These are phyloP conservation scores for Fragum sueziense DNA, from an alignment of 2,888 invertebrate genomes.

Conservation along the genomic window DNA sequence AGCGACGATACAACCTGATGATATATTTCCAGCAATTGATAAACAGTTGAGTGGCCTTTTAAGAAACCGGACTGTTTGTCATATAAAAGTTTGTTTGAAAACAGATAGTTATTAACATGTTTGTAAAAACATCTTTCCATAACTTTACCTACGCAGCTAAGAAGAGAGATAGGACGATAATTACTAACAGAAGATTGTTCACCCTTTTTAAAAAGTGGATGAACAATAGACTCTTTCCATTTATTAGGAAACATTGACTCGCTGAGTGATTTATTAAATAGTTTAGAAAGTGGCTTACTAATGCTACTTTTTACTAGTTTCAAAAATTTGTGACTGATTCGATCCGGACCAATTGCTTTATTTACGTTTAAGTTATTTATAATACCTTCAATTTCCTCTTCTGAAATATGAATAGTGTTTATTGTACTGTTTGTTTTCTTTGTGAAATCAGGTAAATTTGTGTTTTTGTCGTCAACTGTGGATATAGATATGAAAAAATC, in stretches of 20 bases:
- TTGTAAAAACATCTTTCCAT: conserved; percentile 18
- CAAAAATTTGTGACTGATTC: conserved; percentile 10
- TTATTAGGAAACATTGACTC: conserved; percentile 2
- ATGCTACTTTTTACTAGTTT: background rate
- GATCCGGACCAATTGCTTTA: conserved; percentile 16
- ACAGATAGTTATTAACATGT: conserved; percentile 12
- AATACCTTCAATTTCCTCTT: background rate
- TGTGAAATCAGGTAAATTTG: background rate
- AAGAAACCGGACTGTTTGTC: conserved; percentile 26
- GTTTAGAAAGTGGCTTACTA: background rate
- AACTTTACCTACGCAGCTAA: conserved; percentile 17
- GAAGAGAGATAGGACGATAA: conserved; percentile 13
- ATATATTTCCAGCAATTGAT: no score
- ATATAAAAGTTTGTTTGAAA: conserved; percentile 5
- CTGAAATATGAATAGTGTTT: background rate
- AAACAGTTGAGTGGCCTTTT: no score
- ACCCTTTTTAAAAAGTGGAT: conserved; percentile 22
- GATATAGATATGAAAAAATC: conserved; percentile 9
- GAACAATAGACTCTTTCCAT: conserved; percentile 18
- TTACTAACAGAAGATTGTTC: background rate
- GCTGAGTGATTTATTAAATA: conserved; percentile 16
- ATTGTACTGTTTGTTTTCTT: background rate
- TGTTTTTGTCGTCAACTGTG: background rate
- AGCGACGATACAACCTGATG: no score
- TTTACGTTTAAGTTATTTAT: conserved; percentile 7